phyloP scores from a whole-genome alignment of 1,140 invertebrate species.

The Achatina immaculata region DNA sequence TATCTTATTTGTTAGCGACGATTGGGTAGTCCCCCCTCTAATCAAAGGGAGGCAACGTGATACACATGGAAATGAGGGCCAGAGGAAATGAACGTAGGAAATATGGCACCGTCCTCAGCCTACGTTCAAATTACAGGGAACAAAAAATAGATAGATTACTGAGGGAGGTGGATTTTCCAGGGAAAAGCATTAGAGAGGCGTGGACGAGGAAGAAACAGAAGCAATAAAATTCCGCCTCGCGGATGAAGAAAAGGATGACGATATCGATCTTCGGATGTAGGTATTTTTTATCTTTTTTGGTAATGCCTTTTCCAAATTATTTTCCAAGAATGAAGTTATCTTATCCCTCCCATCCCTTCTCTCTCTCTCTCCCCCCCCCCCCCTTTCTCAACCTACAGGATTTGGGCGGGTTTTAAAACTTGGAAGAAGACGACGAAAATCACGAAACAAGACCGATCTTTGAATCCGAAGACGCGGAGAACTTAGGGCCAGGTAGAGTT shows the following conservation, averaged over 20 bases:
- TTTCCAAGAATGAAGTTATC: too few species aligned
- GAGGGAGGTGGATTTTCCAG: neutral
- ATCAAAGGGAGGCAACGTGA: neutral
- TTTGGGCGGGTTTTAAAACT: too few species aligned
- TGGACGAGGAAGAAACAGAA: too few species aligned
- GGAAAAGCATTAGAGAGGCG: too few species aligned
- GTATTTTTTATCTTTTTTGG: too few species aligned
- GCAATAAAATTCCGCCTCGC: too few species aligned
- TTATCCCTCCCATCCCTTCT: too few species aligned
- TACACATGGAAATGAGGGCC: neutral
- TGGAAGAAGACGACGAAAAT: neutral
- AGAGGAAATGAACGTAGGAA: slow-evolving; percentile 13
- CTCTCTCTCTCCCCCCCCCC: too few species aligned
- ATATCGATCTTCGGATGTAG: too few species aligned
- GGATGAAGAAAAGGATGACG: too few species aligned
- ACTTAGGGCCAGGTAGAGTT: neutral
- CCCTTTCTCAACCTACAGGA: too few species aligned
- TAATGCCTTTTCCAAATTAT: too few species aligned
- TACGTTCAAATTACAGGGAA: slow-evolving; percentile 8
- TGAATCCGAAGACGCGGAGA: neutral
- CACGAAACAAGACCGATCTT: neutral
- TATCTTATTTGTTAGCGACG: slow-evolving; percentile 12
- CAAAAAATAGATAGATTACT: neutral
- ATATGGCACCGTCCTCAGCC: neutral
- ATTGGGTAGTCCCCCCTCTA: slow-evolving; percentile 6